Evolutionary conservation across 2,888 invertebrate genomes (phyloP), one percentile per base, ranked within the genome.

Genomic region (Chrysotoxum bicinctum): DNA sequence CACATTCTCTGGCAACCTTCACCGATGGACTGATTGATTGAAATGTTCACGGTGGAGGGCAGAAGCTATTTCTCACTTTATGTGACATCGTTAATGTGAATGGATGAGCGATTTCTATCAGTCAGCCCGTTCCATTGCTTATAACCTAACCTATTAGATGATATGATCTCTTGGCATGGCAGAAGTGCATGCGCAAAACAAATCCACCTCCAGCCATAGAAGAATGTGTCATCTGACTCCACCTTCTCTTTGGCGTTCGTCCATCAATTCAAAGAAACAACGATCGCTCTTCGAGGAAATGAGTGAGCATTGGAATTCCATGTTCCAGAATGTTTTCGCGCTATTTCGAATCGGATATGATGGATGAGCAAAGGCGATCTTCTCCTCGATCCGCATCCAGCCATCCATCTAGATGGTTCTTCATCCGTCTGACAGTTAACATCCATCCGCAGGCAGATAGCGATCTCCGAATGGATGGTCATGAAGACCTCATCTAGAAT

Each of bases 41-140:
- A 85, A 85, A 77, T 85, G 76, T 85, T 81, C 85, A 85, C 73
- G 76, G 76, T 77, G 73, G 16, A 68, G 76, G 73, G 85, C 85
- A 85, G 76, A 68, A 85, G 81, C 76, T 85, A 85, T 85, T 85
- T 85, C 85, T 85, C 85, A 81, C 85, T 73, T 80, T 62, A 54
- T 54, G 85, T 81, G 85, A 85, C 85, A 81, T 76, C 68, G 76
- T 58, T 81, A 85, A 81, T 35, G 32, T 85, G 76, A 85, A 81
- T 62, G 84, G 80, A 75, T 76, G 84, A 84, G 75, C 60, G 70
- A 75, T 58, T 58, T 35, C 21, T 21, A 21, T 80, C 70, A 75
- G 72, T 72, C 70, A 70, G 62, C 62, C 52, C 32, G 19, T 48
- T 62, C 64, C 56, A 69, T 79, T 52, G 10, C 30, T 16, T 16